Base-by-base conservation (phyloP, 1,140 invertebrate genomes). In the Bombus turneri region DNA sequence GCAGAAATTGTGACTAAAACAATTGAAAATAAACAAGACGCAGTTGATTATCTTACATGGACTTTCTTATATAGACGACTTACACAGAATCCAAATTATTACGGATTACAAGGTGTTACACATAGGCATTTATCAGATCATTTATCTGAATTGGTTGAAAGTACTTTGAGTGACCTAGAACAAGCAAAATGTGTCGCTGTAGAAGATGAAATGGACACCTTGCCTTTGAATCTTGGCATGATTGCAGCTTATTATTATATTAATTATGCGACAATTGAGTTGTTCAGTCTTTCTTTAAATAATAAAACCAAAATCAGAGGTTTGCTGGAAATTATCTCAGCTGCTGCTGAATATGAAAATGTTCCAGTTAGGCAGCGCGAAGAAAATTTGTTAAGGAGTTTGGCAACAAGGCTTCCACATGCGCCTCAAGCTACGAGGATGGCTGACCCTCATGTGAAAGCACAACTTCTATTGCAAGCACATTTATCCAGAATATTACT, bases 211-310 rank as follows among this genome's bases (percentile, higher is more conserved):
- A 99, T 99, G 97, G 99, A 99, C 94, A 98, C 98, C 0, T 96
- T 98, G 73, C 98, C 99, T 0, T 95, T 99, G 1, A 99, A 99
- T 96, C 95, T 99, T 93, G 99, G 99, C 86, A 99, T 99, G 99
- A 99, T 99, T 95, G 99, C 99, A 3, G 99, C 99, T 0, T 99
- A 99, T 94, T 99, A 99, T 94, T 99, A 99, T 94, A 99, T 99
- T 88, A 99, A 99, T 95, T 99, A 99, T 91, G 99, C 99, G 0
- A 99, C 99, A 0, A 99, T 99, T 87, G 99, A 99, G 95, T 95
- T 99, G 83, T 99, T 99, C 96, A 99, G 98, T 92, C 96, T 99
- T 89, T 99, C 99, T 4, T 94, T 99, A 10, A 99, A 99, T 76
- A 98, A 96, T 86, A 99, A 99, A 95, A 99, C 99, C 0, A 99